A percentile compares a stretch with the other conserved stretches of the same genome.
These are phyloP conservation scores for Cyanoramphus novaezelandiae DNA, from an alignment of 2,113 vertebrate species.

Conservation along the genomic window DNA sequence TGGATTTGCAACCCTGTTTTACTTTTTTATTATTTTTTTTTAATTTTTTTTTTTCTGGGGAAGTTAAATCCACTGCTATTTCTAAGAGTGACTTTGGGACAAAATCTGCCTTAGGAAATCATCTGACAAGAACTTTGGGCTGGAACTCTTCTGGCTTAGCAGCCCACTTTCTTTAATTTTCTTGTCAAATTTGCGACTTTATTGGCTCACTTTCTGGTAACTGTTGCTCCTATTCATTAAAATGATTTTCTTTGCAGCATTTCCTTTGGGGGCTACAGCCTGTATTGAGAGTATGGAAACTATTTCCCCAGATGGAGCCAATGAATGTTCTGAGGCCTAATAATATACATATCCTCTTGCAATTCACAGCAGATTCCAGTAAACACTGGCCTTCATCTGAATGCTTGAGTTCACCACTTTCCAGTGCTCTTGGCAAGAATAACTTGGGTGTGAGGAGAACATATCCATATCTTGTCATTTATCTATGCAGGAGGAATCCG, in stretches of 20 bases:
- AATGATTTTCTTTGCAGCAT: neutral
- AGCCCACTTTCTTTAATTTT: neutral
- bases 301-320: slow-evolving; percentile 52
- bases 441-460: neutral
- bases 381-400: slow-evolving; percentile 20
- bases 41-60: neutral
- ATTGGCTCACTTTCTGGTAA: neutral
- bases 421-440: slow-evolving; percentile 34
- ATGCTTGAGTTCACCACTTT: neutral
- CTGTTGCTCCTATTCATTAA: neutral
- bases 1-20: neutral
- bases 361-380: slow-evolving; percentile 40
- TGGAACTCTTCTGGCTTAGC: neutral
- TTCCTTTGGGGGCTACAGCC: neutral
- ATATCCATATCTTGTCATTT: slow-evolving; percentile 30
- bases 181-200: neutral
- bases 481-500: neutral
- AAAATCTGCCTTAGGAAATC: neutral
- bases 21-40: neutral
- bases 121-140: neutral
- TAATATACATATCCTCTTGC: slow-evolving; percentile 28
- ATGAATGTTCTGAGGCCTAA: slow-evolving; percentile 44
- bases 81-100: neutral
- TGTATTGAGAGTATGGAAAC: slow-evolving; percentile 30
- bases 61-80: neutral